Evolutionary conservation across 37 sponge, comb jelly and placozoan species (phyloP).

Genomic region (Ianthella basta): DNA sequence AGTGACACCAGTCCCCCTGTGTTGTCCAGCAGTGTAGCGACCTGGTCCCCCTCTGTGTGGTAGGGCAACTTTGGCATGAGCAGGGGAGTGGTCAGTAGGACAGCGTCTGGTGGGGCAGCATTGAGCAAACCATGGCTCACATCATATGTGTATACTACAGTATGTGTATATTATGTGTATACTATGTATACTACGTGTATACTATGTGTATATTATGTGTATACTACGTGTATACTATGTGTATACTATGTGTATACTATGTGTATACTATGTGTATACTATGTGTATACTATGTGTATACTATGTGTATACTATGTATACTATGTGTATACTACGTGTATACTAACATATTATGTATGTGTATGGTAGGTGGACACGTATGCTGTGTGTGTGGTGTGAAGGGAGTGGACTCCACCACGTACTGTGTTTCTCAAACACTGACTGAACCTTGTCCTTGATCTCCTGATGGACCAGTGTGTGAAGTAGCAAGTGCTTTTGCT

Average conservation of each 20-base stretch:
- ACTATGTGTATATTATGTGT: no score
- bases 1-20: conserved; percentile 67
- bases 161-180: no score
- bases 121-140: not conserved
- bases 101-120: conserved; percentile 47
- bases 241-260: no score
- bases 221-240: not conserved
- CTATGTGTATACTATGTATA: not conserved
- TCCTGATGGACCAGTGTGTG: conserved; percentile 51
- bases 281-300: no score
- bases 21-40: conserved; percentile 62
- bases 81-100: conserved; percentile 54
- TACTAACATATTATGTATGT: no score
- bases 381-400: no score
- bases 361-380: no score
- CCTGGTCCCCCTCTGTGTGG: conserved; percentile 9
- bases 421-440: conserved; percentile 72
- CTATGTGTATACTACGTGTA: no score
- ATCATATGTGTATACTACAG: not conserved
- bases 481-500: conserved; percentile 48
- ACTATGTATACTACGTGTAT: not conserved
- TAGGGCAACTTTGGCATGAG: conserved; percentile 48
- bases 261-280: not conserved
- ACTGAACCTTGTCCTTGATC: conserved; percentile 37
- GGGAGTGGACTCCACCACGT: no score